Evolutionary conservation across 2,888 invertebrate species (phyloP), one percentile per base, ranked within the genome.

Genomic region (Xestoiulus laeticollis): DNA sequence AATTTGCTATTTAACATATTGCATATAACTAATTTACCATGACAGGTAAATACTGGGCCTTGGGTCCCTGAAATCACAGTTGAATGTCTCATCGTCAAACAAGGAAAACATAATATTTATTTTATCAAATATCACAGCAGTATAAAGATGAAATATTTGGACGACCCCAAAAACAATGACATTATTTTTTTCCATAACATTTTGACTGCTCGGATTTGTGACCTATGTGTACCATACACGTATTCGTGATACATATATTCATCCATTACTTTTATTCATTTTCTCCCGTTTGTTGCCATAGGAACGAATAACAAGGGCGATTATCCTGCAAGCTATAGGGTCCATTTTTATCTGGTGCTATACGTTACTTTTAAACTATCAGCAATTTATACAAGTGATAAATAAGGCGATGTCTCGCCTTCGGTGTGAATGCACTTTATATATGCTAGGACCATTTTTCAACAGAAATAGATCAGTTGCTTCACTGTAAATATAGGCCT

Each of bases 391-490:
- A 30, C 78, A 30, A 26, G 78, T 78, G 78, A 78, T 78, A 78
- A 78, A 78, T 78, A 78, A 78, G 78, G 78, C 78, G 78, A 30
- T 78, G 78, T 78, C 78, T 78, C 78, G 30, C 78, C 78, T 78
- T 78, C 30, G 26, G 78, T 78, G 78, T 78, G 30, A 78, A 30
- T 30, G 30, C 14, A 78, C 78, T 12, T 78, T 30, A n/a, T n/a
- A n/a, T n/a, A 78, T 78, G 78, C 78, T 78, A 26, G 14, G 30
- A 0, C 30, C 78, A 78, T 78, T 78, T 78, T 78, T 78, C 78
- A 78, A 78, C 78, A 14, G 30, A 78, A 78, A 78, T 16, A 30
- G 26, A 78, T 78, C 30, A 38, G 78, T 14, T 30, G 26, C 78
- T 14, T 78, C 30, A 26, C 78, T 30, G 30, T 78, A 78, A 78